Evolutionary conservation across 2,797 vertebrate genomes (phyloP).

Genomic region (Brotogeris chrysoptera): DNA sequence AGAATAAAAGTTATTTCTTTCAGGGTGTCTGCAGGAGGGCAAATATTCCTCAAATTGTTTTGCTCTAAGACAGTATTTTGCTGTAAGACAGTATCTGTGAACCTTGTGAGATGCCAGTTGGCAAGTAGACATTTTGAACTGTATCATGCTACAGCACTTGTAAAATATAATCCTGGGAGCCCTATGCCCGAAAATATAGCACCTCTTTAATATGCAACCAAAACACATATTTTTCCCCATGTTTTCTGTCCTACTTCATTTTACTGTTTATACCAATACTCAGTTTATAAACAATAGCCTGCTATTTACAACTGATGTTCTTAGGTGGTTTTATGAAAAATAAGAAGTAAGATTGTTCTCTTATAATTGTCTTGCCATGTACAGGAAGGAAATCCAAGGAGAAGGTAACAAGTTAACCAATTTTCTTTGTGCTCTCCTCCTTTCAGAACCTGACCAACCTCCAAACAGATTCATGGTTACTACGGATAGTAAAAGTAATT

Average conservation of each 20-base stretch:
- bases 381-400: neutral
- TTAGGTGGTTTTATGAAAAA: neutral
- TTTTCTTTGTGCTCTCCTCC: neutral
- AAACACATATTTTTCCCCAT: accelerated
- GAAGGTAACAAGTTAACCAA: neutral
- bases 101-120: neutral
- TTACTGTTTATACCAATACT: neutral
- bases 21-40: neutral
- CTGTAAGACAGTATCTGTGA: neutral
- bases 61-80: neutral
- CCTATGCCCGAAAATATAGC: neutral
- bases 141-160: neutral
- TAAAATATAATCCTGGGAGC: neutral
- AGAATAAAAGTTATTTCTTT: neutral
- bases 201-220: neutral
- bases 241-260: neutral
- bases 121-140: neutral
- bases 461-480: neutral
- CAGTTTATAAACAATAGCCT: neutral
- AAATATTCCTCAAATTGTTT: neutral
- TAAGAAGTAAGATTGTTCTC: neutral
- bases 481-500: neutral
- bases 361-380: neutral
- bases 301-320: neutral
- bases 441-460: neutral